Conservation (phyloP, 2,113 vertebrate genomes). For the Gymnobelideus leadbeateri region DNA sequence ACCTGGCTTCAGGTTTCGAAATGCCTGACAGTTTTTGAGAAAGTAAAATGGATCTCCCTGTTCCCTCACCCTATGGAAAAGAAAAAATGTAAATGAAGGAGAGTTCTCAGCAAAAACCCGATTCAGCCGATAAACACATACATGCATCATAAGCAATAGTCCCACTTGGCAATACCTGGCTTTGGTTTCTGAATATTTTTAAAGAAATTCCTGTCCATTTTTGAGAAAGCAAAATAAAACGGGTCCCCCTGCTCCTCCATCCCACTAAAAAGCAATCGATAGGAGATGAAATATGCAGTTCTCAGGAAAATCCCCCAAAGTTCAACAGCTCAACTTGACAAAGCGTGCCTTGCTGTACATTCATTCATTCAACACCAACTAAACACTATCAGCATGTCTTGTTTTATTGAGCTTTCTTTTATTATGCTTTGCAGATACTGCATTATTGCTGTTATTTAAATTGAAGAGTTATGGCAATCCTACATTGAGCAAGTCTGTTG, state of each 20-base stretch:
- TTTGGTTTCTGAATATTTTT: conserved; percentile 20
- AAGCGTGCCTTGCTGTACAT: background rate
- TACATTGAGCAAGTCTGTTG: background rate
- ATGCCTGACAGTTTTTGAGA: background rate
- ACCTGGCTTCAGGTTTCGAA: background rate
- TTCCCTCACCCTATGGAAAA: background rate
- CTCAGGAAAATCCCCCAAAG: background rate
- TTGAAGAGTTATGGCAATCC: background rate
- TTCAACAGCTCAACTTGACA: background rate
- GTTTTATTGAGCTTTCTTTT: too few relatives aligned
- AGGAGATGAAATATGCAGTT: background rate
- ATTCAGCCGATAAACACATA: background rate
- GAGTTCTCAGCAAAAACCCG: background rate
- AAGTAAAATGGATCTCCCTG: background rate
- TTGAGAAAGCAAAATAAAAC: conserved; percentile 11
- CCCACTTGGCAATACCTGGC: background rate
- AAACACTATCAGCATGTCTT: background rate
- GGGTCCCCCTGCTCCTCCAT: background rate
- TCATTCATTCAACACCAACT: background rate
- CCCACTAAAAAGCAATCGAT: background rate
- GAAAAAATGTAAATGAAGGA: background rate
- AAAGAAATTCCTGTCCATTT: background rate
- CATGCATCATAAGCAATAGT: background rate
- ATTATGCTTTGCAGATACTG: background rate
- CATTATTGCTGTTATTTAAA: background rate